phyloP scores from a whole-genome alignment of 2,797 vertebrate genomes.

The Uromys caudimaculatus region DNA sequence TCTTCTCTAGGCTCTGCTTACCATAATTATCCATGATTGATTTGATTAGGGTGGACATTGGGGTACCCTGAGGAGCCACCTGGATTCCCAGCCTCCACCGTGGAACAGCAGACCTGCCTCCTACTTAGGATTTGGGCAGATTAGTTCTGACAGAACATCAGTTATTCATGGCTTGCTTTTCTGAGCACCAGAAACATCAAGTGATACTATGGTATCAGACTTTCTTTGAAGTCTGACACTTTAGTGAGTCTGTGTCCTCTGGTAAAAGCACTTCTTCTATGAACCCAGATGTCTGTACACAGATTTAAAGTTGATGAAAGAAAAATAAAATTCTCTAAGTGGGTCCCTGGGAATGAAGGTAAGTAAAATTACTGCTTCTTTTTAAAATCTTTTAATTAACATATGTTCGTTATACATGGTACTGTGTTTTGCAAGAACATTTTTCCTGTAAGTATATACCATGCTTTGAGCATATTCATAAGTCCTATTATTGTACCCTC shows the following conservation, averaged over 20 bases:
- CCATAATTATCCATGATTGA: background rate
- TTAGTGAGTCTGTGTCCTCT: background rate
- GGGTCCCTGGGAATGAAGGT: background rate
- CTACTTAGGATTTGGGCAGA: background rate
- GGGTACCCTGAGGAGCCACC: background rate
- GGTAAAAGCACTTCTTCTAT: background rate
- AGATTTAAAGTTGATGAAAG: background rate
- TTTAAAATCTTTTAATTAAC: background rate
- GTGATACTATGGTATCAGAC: background rate
- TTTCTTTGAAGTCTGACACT: background rate
- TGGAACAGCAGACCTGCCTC: background rate
- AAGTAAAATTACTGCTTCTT: background rate
- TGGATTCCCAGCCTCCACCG: background rate
- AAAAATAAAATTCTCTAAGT: slow-evolving; percentile 8
- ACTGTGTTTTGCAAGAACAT: background rate
- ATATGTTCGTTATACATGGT: background rate
- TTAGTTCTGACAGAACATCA: background rate
- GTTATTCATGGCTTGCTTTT: background rate
- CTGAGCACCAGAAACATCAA: background rate
- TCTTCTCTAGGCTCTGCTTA: background rate
- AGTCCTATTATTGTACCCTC: no score
- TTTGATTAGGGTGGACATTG: background rate
- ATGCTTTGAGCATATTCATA: background rate
- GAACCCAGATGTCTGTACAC: background rate
- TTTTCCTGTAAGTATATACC: background rate